Evolutionary conservation across 2,888 invertebrate genomes (phyloP).

Genomic region (Gymnosoma rotundatum): DNA sequence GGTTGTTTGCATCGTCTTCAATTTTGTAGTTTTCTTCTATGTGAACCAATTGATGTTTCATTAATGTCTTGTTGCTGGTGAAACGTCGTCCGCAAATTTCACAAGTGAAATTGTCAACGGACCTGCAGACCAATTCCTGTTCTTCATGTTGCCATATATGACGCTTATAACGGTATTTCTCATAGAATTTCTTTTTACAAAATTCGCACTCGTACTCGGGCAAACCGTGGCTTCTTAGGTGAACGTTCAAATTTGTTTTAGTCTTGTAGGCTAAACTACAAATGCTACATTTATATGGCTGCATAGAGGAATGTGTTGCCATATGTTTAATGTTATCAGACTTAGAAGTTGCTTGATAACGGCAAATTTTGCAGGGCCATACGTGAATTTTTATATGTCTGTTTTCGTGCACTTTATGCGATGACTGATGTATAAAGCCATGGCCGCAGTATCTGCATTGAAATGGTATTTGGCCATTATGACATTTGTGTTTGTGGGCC

Average conservation of each 20-base stretch:
- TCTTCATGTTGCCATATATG: slow-evolving; percentile 57
- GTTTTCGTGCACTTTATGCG: slow-evolving; percentile 49
- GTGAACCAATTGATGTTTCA: slow-evolving; percentile 51
- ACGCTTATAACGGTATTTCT: slow-evolving; percentile 63
- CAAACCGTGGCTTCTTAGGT: slow-evolving; percentile 48
- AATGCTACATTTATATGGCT: slow-evolving; percentile 46
- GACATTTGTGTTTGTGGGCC: slow-evolving; percentile 50
- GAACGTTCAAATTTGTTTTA: slow-evolving; percentile 52
- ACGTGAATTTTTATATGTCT: slow-evolving; percentile 49
- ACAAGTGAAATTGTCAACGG: slow-evolving; percentile 58
- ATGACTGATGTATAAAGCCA: slow-evolving; percentile 56
- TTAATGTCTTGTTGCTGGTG: slow-evolving; percentile 33
- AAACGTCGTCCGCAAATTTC: slow-evolving; percentile 48
- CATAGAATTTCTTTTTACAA: slow-evolving; percentile 56
- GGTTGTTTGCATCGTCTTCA: neutral
- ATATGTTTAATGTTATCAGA: slow-evolving; percentile 54
- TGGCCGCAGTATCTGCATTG: slow-evolving; percentile 49
- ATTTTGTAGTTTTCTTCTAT: slow-evolving; percentile 33
- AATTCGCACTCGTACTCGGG: slow-evolving; percentile 47
- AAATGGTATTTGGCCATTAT: slow-evolving; percentile 56
- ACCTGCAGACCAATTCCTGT: neutral
- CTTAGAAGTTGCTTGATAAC: slow-evolving; percentile 49
- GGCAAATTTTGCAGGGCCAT: slow-evolving; percentile 53
- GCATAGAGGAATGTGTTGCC: slow-evolving; percentile 41
- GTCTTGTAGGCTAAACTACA: slow-evolving; percentile 61